A percentile compares a stretch with the other conserved stretches of the same genome.
Evolutionary conservation across 2,113 vertebrate species (phyloP).

Genomic region (Chionodraco myersi): DNA sequence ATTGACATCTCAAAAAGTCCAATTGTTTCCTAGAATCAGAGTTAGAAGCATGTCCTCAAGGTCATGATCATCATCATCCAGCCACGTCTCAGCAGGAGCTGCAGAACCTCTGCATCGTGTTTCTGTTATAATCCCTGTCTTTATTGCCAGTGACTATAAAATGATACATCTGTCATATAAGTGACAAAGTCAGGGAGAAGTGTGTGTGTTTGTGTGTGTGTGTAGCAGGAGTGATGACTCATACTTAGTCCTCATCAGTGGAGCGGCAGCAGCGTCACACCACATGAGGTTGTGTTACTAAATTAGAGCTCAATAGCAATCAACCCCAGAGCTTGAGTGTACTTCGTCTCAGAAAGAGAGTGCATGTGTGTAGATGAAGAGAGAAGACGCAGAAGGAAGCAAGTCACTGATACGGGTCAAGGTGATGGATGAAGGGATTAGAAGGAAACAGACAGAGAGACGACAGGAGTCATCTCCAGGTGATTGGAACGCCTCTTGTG

Average conservation of each 20-base stretch:
- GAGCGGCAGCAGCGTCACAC: conserved; percentile 58
- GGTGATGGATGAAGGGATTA: conserved; percentile 56
- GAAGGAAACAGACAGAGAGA: conserved; percentile 33
- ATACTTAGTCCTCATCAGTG: conserved; percentile 74
- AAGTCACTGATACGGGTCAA: conserved; percentile 43
- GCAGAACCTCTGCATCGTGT: conserved; percentile 1
- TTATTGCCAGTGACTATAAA: conserved; percentile 58
- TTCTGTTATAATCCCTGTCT: conserved; percentile 56
- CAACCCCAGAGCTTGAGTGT: conserved; percentile 53
- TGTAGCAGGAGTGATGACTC: conserved; percentile 61
- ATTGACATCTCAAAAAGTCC: background rate
- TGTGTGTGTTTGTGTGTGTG: conserved; percentile 11
- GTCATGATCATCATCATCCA: conserved; percentile 34
- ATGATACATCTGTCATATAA: conserved; percentile 52
- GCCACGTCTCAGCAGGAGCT: conserved; percentile 7
- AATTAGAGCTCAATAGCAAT: conserved; percentile 71
- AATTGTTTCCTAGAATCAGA: conserved; percentile 38
- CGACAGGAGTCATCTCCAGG: conserved; percentile 44
- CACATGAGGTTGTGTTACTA: conserved; percentile 70
- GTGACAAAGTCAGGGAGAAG: conserved; percentile 58
- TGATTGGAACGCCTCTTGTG: conserved; percentile 57
- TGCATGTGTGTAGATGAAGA: background rate
- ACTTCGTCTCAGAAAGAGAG: conserved; percentile 20
- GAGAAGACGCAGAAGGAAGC: background rate
- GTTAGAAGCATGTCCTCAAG: conserved; percentile 41